Base-by-base conservation (phyloP, 1,140 invertebrate species). In the Lordiphosa collinella region DNA sequence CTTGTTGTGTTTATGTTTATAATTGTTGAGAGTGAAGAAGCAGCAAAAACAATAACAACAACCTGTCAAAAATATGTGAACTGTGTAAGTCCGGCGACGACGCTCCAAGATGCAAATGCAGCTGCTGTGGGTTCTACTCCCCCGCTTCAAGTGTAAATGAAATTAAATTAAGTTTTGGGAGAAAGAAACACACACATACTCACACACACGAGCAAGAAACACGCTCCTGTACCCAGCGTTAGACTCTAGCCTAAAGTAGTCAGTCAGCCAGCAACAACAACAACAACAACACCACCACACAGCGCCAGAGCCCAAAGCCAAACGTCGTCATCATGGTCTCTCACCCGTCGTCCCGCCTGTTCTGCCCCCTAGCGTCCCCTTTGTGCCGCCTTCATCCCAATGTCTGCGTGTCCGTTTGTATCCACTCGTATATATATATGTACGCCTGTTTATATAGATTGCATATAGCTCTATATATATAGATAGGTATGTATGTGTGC, bases 151-250 rank as follows among this genome's bases (percentile, higher is more conserved):
- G 22, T 44, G 22, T 13, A 5, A 31, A 44, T 11, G 29, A 38
- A 13, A 13, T 44, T 44, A 44, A 44, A 12, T 51, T 25, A 11
- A 3, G 36, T 37, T 51, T 47, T 51, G 4, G 13, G 34, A 14
- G 9, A 34, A 31, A 31, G 29, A 60, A 44, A 66, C 40, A 52
- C 48, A 64, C 12, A 53, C 35, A 72, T 3, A 47, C 12, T 32
- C 58, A 60, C 35, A 80, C 55, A 80, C 55, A 64, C 76, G 68
- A 82, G 60, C 75, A 66, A 82, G 60, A 69, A 82, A 80, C 78
- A 82, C 78, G 78, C 76, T 82, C 78, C 76, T 82, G 76, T 82
- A 82, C 76, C 66, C 64, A 76, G 41, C 22, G 22, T 29, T 44
- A 29, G 18, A 50, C 65, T 36, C 43, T 53, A 57, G 37, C 49